Conservation (phyloP, 2,888 invertebrate genomes). For the Dendrolimus pini region DNA sequence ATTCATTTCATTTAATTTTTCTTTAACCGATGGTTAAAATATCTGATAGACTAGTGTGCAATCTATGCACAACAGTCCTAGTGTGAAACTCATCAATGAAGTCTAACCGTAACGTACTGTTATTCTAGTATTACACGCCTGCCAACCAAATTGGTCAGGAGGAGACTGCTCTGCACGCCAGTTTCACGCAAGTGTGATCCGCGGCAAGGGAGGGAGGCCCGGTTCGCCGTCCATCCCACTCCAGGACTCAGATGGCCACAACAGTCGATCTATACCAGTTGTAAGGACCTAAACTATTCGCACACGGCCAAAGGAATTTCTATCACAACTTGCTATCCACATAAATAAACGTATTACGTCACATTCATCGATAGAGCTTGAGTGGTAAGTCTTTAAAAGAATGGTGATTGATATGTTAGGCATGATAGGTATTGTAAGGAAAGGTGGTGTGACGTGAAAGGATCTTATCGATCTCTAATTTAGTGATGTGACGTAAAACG, state of each 20-base stretch:
- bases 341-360: not conserved
- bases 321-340: not conserved
- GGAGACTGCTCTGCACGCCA: constrained; percentile 88
- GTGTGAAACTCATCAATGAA: too few species aligned
- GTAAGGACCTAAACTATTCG: constrained; percentile 23
- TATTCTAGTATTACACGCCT: constrained; percentile 87
- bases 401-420: not conserved
- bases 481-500: not conserved
- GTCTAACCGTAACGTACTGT: too few species aligned
- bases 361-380: not conserved
- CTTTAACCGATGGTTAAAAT: too few species aligned
- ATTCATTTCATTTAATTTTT: too few species aligned
- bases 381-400: not conserved
- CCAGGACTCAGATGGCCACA: constrained; percentile 32
- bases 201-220: constrained; percentile 46
- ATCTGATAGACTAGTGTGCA: too few species aligned
- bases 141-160: constrained; percentile 85
- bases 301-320: not conserved
- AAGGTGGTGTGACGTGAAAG: not conserved
- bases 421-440: not conserved
- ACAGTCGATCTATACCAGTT: constrained; percentile 55
- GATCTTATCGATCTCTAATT: too few species aligned
- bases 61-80: too few species aligned
- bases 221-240: constrained; percentile 47
- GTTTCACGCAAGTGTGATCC: constrained; percentile 91